Base-by-base conservation (phyloP, 1,140 invertebrate species). In the Platorchestia sp. region DNA sequence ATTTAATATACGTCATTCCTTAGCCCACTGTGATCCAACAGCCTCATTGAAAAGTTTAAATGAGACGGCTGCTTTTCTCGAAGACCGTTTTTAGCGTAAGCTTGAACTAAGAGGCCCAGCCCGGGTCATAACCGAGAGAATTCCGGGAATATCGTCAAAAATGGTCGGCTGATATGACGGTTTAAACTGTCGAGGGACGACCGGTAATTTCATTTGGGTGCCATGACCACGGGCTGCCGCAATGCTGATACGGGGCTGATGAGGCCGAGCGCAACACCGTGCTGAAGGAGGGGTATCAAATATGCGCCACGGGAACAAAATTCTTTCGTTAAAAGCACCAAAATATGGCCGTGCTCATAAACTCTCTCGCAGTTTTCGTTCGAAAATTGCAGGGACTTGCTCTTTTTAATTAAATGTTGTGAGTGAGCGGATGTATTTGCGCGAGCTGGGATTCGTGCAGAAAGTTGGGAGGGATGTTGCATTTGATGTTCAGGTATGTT, bases 151-250 rank as follows among this genome's bases (percentile, higher is more conserved):
- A 90, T 90, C 44, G 87, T 90, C 87, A 43, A 90, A 90, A 90
- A 90, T 90, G 42, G 87, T 45, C 87, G 44, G 44, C 10, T 90
- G 87, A 90, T 90, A 44, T 45, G 87, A 90, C 87, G 87, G 27
- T 90, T 90, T 90, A 90, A 90, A 44, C 41, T 43, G 87, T 45
- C 41, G 0, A 90, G 27, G 87, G 87, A 42, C 87, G 87, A 90
- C 87, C 87, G 87, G 41, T 90, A 90, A 90, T 90, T 90, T 90
- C 87, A 90, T 90, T 90, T 90, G 87, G 44, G 87, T 45, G 42
- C 41, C 87, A 90, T 90, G 87, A 90, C 87, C 41, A 44, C 87
- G 5, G 41, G 87, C 87, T 90, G 87, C 44, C 14, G 41, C 87
- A 44, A 90, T 90, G 87, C 41, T 90, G 87, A 44, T 90, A 90